Conservation (phyloP, 2,113 vertebrate species). For the Cinclus cinclus region DNA sequence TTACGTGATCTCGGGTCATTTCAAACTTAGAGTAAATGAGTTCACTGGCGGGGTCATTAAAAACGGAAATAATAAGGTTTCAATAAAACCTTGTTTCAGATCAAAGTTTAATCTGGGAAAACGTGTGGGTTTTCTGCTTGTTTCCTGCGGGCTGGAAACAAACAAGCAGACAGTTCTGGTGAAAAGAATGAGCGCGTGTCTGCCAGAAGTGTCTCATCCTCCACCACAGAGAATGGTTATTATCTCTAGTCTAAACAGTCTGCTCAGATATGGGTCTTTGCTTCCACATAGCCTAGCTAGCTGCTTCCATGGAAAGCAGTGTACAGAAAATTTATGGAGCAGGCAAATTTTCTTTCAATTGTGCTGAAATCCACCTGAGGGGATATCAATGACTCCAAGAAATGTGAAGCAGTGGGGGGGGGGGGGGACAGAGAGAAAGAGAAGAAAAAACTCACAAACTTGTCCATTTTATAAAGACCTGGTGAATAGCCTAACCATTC, state of each 20-base stretch:
- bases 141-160: neutral
- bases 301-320: neutral
- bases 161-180: neutral
- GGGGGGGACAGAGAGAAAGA: neutral
- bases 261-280: neutral
- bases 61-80: neutral
- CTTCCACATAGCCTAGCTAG: neutral
- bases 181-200: neutral
- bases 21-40: neutral
- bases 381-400: neutral
- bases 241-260: neutral
- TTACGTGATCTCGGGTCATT: neutral
- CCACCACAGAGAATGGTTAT: neutral
- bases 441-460: neutral
- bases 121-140: neutral
- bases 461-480: neutral
- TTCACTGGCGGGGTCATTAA: neutral
- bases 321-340: rapidly evolving
- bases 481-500: rapidly evolving
- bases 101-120: neutral
- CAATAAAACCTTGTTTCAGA: neutral
- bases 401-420: neutral
- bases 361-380: neutral
- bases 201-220: neutral
- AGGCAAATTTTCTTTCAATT: neutral